Evolutionary conservation across 1,140 invertebrate species (phyloP).

Genomic region (Condylostylus longicornis): DNA sequence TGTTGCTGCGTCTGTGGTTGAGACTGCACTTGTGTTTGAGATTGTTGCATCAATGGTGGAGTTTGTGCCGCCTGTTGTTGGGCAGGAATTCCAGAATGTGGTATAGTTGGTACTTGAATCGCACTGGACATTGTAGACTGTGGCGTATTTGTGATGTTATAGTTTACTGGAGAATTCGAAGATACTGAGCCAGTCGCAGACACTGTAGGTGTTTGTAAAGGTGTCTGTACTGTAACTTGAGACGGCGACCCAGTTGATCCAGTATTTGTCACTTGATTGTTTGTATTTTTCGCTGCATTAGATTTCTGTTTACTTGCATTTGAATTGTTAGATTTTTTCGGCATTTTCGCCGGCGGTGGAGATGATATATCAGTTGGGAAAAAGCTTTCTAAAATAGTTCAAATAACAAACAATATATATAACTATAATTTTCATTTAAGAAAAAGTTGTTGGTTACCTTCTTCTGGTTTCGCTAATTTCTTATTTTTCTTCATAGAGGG

Average conservation of each 20-base stretch:
- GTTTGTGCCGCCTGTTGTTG: neutral
- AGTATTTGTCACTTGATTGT: too few relatives aligned
- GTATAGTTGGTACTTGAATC: too few relatives aligned
- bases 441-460: slow-evolving; percentile 16
- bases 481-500: slow-evolving; percentile 27
- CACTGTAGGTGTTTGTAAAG: too few relatives aligned
- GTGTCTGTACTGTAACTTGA: too few relatives aligned
- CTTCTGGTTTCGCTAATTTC: slow-evolving; percentile 25
- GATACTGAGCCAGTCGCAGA: too few relatives aligned
- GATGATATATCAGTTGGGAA: slow-evolving; percentile 23
- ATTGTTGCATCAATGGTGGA: neutral
- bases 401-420: slow-evolving; percentile 1
- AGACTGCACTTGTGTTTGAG: neutral
- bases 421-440: neutral
- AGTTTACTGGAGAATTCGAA: too few relatives aligned
- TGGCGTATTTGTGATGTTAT: too few relatives aligned
- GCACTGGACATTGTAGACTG: too few relatives aligned
- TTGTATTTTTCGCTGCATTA: neutral
- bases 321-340: slow-evolving; percentile 25
- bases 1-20: neutral
- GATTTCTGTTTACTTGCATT: slow-evolving; percentile 15
- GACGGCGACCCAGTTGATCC: too few relatives aligned
- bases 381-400: neutral
- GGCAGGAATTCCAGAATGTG: too few relatives aligned
- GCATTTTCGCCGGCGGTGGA: slow-evolving; percentile 25